phyloP scores from a whole-genome alignment of 2,888 invertebrate genomes.

The Rotaria sp. region DNA sequence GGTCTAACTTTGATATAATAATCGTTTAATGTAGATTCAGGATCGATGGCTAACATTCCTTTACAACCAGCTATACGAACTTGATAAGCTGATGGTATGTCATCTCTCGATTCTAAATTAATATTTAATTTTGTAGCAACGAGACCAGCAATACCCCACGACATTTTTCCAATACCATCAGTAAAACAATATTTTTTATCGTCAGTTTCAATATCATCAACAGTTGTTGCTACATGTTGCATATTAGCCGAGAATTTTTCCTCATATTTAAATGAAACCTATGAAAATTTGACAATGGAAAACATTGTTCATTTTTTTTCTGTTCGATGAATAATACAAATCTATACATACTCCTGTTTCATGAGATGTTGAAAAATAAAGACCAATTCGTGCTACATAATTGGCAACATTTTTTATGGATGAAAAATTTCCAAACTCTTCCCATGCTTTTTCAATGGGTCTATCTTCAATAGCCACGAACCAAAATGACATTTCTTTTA shows the following conservation, averaged over 20 bases:
- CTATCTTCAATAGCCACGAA: neutral
- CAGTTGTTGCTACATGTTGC: neutral
- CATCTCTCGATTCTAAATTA: neutral
- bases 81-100: constrained; percentile 33
- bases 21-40: neutral
- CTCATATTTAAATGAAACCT: neutral
- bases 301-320: neutral
- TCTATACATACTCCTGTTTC: neutral
- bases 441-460: neutral
- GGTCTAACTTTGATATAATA: constrained; percentile 30
- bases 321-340: neutral
- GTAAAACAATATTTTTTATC: constrained; percentile 38
- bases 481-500: constrained; percentile 21
- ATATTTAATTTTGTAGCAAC: neutral
- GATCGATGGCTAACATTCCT: constrained; percentile 38
- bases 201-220: neutral
- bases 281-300: too few species aligned
- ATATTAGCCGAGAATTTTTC: neutral
- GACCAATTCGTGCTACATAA: neutral
- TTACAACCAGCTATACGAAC: constrained; percentile 39
- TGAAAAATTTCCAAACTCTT: neutral
- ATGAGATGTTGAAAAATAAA: neutral
- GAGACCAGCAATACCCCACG: neutral
- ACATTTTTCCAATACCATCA: constrained; percentile 41
- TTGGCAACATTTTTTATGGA: neutral